Base-by-base conservation (phyloP, 2,888 invertebrate genomes). In the Siphonodentalium dalli region DNA sequence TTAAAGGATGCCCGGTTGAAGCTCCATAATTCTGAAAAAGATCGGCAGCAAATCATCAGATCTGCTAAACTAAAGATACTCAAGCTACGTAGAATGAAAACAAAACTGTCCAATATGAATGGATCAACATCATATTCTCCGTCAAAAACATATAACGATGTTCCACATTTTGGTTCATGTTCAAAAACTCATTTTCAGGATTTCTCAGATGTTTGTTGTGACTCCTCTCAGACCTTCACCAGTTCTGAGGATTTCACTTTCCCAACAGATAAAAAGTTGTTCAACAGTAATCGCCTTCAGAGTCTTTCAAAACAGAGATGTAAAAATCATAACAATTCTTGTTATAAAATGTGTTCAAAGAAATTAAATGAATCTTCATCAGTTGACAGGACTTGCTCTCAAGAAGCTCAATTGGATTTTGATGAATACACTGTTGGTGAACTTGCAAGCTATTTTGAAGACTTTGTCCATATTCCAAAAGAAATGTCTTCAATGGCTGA, bases 401-500 rank as follows among this genome's bases (percentile, higher is more conserved):
- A 90, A 70, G 90, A 93, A 80, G 90, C 89, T 4, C 84, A 87
- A 65, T 86, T 87, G 23, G 85, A 85, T 69, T 86, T 87, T 21
- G 85, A 85, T 69, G 94, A 95, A 85, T 88, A 93, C 45, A 93
- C 92, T 40, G 94, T 94, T 71, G 93, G 93, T 81, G 96, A 96
- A 84, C 85, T 96, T 71, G 94, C 95, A 58, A 90, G 93, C 81
- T 96, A 96, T 83, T 93, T 96, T 82, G 95, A 96, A 84, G 91
- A 93, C 61, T 89, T 92, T 84, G 92, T 95, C 66, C 91, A 95
- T 86, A 94, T 96, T 85, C 95, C 95, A 65, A 93, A 93, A 84
- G 95, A 96, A 83, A 96, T 96, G 95, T 94, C 94, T 41, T 88
- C 90, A 53, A 95, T 95, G 95, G 95, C 95, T 55, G 94, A 95